A percentile compares a stretch with the other conserved stretches of the same genome.
These are phyloP conservation scores for Archips crataeganus DNA, from an alignment of 2,888 invertebrate species.

Conservation along the genomic window DNA sequence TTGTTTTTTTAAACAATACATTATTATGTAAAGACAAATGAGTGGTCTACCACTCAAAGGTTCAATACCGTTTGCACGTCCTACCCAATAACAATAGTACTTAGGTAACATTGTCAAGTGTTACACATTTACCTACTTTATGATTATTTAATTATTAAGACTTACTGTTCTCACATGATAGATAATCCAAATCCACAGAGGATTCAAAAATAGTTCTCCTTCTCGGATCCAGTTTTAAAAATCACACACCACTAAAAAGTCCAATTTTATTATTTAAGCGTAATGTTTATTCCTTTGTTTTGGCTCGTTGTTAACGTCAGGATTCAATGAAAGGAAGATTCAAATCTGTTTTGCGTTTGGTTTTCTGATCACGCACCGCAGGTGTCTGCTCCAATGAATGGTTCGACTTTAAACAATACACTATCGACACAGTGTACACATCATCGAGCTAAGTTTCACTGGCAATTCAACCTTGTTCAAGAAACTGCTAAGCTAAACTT, in stretches of 20 bases:
- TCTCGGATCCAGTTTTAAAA: conserved; percentile 68
- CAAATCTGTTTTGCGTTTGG: conserved; percentile 59
- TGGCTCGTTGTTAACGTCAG: conserved; percentile 47
- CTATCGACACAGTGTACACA: conserved; percentile 47
- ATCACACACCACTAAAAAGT: conserved; percentile 15
- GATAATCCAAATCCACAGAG: conserved; percentile 47
- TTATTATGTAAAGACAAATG: too few species aligned
- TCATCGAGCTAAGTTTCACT: neutral
- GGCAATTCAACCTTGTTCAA: conserved; percentile 1
- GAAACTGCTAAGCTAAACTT: neutral
- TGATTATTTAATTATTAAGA: neutral
- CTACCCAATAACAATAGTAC: too few species aligned
- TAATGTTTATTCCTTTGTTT: conserved; percentile 33
- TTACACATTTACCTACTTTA: too few species aligned
- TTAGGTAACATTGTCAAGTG: too few species aligned
- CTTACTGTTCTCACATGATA: conserved; percentile 33
- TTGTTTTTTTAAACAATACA: too few species aligned
- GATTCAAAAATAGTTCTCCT: conserved; percentile 64
- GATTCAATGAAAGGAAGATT: conserved; percentile 63
- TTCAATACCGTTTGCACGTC: too few species aligned
- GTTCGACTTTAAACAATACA: conserved; percentile 32
- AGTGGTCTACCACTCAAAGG: neutral
- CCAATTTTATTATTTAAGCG: conserved; percentile 1
- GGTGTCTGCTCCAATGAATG: conserved; percentile 55
- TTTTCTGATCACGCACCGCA: conserved; percentile 72